Base-by-base conservation (phyloP, 2,888 invertebrate species). In the Merodon equestris region DNA sequence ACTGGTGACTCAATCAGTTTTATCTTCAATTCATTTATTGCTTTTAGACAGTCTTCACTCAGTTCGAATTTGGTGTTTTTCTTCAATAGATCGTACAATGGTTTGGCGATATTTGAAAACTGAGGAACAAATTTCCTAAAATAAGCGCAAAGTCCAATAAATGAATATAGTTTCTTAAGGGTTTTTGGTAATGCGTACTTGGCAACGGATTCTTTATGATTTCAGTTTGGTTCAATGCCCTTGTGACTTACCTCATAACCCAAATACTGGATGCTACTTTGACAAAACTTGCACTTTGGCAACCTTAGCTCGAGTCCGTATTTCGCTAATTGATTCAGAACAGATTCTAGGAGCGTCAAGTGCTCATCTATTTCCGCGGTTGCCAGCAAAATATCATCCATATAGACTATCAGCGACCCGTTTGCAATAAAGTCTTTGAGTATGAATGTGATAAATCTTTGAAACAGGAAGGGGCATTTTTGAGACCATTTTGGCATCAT, bases 31-130 rank as follows among this genome's bases (percentile, higher is more conserved):
- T 36, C 18, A 13, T 76, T 47, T 45, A 73, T 57, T 5, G 64
- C 40, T 9, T 47, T 47, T 13, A 36, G 3, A 18, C 60, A 40
- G n/a, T 54, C 18, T 17, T 42, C 13, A 38, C 36, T 47, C 17
- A 58, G n/a, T n/a, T n/a, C n/a, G n/a, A 57, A 67, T 5, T 17
- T 12, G 0, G 53, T 19, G 47, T 60, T 19, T 45, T 76, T 76
- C 44, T 67, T 74, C 13, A 64, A n/a, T 7, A 86, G 44, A 19
- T 85, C 82, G 51, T 85, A 82, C 4, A 86, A 60, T 0, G 86
- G 85, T 57, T 83, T 83, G 5, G 86, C 84, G 12, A 72, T 82
- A 2, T 12, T 9, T 4, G 60, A 84, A 81, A 53, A 82, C 17
- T 61, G n/a, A 17, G 10, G 3, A 27, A 81, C 27, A 48, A 81